phyloP scores from a whole-genome alignment of 1,140 invertebrate species.

The Dendroctonus valens region DNA sequence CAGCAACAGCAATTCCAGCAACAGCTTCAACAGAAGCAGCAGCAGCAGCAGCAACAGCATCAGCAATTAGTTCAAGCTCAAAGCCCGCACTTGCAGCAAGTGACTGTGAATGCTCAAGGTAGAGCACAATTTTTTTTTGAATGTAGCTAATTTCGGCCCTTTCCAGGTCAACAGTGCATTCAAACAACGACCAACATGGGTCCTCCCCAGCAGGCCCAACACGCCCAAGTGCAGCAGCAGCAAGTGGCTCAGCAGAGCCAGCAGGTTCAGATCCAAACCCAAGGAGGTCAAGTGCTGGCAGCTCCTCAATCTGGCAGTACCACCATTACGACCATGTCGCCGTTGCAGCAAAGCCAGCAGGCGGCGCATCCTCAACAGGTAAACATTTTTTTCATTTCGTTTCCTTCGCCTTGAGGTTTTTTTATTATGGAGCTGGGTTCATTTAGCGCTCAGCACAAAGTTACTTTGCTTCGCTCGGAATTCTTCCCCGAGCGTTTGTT shows the following conservation, averaged over 20 bases:
- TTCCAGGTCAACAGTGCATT: conserved; percentile 48
- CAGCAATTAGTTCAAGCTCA: conserved; percentile 56
- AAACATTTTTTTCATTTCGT: conserved; percentile 19
- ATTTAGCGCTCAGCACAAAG: too few relatives aligned
- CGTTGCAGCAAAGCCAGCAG: conserved; percentile 50
- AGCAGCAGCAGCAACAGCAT: conserved; percentile 48
- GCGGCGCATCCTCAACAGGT: conserved; percentile 50
- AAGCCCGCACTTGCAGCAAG: conserved; percentile 59
- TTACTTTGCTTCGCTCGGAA: too few relatives aligned
- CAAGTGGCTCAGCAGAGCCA: conserved; percentile 45
- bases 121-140: too few relatives aligned
- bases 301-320: conserved; percentile 46
- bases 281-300: conserved; percentile 45
- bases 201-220: conserved; percentile 52
- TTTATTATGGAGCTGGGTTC: too few relatives aligned
- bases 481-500: too few relatives aligned
- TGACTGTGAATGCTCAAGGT: conserved; percentile 45
- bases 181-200: conserved; percentile 50
- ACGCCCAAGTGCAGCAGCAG: conserved; percentile 48
- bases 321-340: conserved; percentile 51
- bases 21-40: conserved; percentile 41
- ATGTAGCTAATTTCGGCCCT: conserved; percentile 1
- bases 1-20: conserved; percentile 33
- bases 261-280: conserved; percentile 48
- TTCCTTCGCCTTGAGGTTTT: background rate